Evolutionary conservation across 2,113 vertebrate genomes (phyloP).

Genomic region (Osmerus mordax): DNA sequence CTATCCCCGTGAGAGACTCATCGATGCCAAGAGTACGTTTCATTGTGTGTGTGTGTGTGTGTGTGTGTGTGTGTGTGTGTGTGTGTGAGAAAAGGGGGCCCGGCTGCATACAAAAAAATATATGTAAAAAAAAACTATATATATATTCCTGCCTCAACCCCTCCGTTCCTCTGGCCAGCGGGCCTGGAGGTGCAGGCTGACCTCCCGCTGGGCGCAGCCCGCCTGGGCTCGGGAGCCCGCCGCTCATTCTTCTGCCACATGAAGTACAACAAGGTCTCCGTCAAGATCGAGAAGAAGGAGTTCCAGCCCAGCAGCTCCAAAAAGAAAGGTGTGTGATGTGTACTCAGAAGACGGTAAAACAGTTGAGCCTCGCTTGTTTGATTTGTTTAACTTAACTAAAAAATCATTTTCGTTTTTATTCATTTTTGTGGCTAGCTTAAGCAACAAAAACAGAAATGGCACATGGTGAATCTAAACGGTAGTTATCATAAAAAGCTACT

Average conservation of each 20-base stretch:
- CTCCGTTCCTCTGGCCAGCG: constrained; percentile 56
- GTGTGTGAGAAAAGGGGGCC: not conserved
- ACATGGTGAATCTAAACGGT: no score
- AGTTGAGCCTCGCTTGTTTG: constrained; percentile 32
- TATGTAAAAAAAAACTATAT: no score
- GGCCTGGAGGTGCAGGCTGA: constrained; percentile 86
- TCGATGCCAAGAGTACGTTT: constrained; percentile 88
- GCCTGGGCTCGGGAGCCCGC: constrained; percentile 82
- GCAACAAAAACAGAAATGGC: not conserved
- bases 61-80: not conserved
- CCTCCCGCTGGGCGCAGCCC: constrained; percentile 74
- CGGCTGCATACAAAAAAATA: no score
- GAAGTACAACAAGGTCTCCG: constrained; percentile 76
- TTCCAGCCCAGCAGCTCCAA: constrained; percentile 74
- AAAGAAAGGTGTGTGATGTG: constrained; percentile 78
- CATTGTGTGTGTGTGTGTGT: not conserved
- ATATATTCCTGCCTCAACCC: constrained; percentile 6
- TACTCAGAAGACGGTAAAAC: no score
- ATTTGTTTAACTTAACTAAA: no score
- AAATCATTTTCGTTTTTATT: no score
- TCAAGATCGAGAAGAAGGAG: constrained; percentile 80
- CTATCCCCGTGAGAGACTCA: constrained; percentile 80
- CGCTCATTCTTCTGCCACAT: constrained; percentile 90
- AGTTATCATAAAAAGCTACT: no score
- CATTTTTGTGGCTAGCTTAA: not conserved